Evolutionary conservation across 2,113 vertebrate species (phyloP).

Genomic region (Etheostoma spectabile): DNA sequence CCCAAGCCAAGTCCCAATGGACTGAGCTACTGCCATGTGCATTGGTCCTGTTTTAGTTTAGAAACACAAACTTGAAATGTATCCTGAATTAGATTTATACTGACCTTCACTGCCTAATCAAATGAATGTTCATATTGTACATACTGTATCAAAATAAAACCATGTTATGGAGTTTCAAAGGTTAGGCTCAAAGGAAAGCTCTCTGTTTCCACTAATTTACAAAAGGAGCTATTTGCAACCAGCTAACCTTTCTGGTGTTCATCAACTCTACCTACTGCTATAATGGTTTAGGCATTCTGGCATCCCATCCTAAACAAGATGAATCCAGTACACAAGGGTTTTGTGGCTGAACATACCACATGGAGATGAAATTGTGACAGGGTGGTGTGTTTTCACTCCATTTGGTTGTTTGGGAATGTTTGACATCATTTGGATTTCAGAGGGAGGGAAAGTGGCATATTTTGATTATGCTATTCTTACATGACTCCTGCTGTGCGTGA

Average conservation of each 20-base stretch:
- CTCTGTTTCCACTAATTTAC: slow-evolving; percentile 1
- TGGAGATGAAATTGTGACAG: slow-evolving; percentile 6
- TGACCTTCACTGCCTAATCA: no score
- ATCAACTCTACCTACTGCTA: no score
- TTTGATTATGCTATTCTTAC: background rate
- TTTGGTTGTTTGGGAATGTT: background rate
- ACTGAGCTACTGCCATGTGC: background rate
- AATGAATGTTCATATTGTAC: background rate
- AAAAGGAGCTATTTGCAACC: background rate
- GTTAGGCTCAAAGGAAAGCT: no score
- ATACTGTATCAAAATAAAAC: no score
- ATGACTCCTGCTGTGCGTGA: background rate
- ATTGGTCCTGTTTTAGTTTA: background rate
- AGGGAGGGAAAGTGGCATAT: background rate
- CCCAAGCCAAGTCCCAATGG: no score
- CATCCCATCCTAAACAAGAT: slow-evolving; percentile 28
- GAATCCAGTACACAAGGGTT: slow-evolving; percentile 42
- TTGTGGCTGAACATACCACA: slow-evolving; percentile 7
- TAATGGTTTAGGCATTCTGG: slow-evolving; percentile 26
- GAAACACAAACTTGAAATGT: background rate
- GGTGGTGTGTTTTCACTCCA: background rate
- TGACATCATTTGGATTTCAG: background rate
- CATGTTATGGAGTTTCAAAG: no score
- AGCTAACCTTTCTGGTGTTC: no score
- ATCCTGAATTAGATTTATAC: background rate